These are phyloP conservation scores for Pardosa pseudoannulata DNA, from an alignment of 2,888 invertebrate genomes.

Conservation along the genomic window DNA sequence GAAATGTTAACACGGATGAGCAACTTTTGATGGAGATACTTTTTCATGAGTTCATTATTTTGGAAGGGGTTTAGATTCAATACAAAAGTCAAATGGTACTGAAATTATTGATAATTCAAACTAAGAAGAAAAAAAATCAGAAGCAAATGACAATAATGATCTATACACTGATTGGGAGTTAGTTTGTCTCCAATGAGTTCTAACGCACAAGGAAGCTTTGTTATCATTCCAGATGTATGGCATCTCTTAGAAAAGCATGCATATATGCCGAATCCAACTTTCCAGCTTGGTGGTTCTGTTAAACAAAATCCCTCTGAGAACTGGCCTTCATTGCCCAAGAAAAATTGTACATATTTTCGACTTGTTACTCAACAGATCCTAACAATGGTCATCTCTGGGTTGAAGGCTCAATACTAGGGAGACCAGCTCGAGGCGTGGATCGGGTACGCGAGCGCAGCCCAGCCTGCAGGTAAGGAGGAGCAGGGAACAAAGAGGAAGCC, in stretches of 20 bases:
- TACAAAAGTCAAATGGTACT: slow-evolving; percentile 48
- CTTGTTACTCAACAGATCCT: not conserved
- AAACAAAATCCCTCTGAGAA: not conserved
- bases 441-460: slow-evolving; percentile 70
- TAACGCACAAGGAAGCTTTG: slow-evolving; percentile 46
- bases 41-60: not conserved
- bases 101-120: too few species aligned
- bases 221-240: slow-evolving; percentile 3
- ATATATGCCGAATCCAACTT: too few species aligned
- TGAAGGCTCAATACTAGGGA: slow-evolving; percentile 40
- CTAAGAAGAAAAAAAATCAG: not conserved
- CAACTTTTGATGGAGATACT: slow-evolving; percentile 20
- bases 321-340: not conserved
- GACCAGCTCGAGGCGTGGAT: slow-evolving; percentile 63
- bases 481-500: slow-evolving; percentile 25
- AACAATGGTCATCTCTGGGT: slow-evolving; percentile 63
- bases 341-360: not conserved
- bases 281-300: too few species aligned
- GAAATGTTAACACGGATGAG: slow-evolving; percentile 20
- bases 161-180: slow-evolving; percentile 36
- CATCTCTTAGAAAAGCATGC: not conserved
- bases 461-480: slow-evolving; percentile 38
- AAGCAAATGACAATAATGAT: slow-evolving; percentile 23
- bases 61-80: slow-evolving; percentile 30
- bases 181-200: slow-evolving; percentile 20